Evolutionary conservation across 2,113 vertebrate genomes (phyloP).

Genomic region (Oreochromis spilurus): DNA sequence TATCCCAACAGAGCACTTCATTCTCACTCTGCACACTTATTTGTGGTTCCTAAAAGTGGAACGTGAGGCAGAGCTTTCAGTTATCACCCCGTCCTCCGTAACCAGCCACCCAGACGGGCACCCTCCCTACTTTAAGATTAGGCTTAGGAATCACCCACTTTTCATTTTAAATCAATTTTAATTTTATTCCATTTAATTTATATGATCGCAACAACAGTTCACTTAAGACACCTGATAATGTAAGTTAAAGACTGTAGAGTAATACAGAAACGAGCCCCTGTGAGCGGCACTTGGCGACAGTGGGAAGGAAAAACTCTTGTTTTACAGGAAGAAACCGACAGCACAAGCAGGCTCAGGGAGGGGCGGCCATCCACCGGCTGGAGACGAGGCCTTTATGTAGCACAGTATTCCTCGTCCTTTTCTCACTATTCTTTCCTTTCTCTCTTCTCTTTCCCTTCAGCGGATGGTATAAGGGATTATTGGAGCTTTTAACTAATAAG

Average conservation of each 20-base stretch:
- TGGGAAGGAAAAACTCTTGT: not conserved
- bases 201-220: rapidly evolving
- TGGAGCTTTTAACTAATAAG: not conserved
- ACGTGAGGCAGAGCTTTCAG: not conserved
- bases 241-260: not conserved
- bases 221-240: rapidly evolving
- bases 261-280: not conserved
- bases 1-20: not conserved
- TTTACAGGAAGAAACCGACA: not conserved
- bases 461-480: rapidly evolving
- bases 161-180: rapidly evolving
- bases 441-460: not conserved
- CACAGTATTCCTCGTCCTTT: not conserved
- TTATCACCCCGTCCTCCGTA: rapidly evolving
- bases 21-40: not conserved
- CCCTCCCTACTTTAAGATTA: not conserved
- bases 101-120: not conserved
- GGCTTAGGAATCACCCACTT: not conserved
- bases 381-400: not conserved
- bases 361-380: not conserved
- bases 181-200: not conserved
- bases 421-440: rapidly evolving
- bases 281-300: rapidly evolving
- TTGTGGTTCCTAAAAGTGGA: not conserved
- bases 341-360: not conserved